These are phyloP conservation scores for Spilosoma lubricipeda DNA, from an alignment of 2,888 invertebrate genomes.

Conservation along the genomic window DNA sequence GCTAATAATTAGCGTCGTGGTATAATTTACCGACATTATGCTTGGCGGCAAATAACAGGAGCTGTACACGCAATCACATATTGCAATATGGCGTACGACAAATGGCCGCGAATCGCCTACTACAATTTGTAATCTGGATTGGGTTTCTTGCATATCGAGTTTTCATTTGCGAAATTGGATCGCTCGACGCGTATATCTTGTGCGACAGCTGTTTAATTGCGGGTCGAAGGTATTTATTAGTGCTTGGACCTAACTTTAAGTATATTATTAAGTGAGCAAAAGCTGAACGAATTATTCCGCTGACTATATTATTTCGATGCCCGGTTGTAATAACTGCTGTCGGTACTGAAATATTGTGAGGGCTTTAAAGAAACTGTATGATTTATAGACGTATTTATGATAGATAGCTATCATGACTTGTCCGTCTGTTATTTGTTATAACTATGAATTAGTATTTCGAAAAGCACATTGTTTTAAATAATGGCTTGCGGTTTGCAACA, in stretches of 20 bases:
- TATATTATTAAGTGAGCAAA: conserved; percentile 48
- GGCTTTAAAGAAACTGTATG: neutral
- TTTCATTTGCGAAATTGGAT: conserved; percentile 68
- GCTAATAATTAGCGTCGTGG: conserved; percentile 69
- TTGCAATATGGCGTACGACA: conserved; percentile 73
- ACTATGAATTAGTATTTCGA: neutral
- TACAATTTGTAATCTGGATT: conserved; percentile 75
- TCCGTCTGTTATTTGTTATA: neutral
- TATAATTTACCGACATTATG: conserved; percentile 81
- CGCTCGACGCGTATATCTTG: conserved; percentile 55
- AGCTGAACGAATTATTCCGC: conserved; percentile 31
- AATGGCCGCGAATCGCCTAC: conserved; percentile 68
- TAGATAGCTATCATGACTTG: neutral
- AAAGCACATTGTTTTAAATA: neutral
- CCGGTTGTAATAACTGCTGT: conserved; percentile 34
- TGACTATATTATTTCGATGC: conserved; percentile 41
- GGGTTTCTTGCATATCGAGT: conserved; percentile 76
- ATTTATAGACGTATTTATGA: neutral
- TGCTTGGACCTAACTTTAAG: conserved; percentile 39
- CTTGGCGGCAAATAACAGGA: conserved; percentile 77
- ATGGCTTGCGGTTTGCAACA: neutral
- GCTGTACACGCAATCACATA: conserved; percentile 72
- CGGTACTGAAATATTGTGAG: conserved; percentile 5
- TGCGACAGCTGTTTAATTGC: conserved; percentile 65
- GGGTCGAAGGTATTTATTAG: conserved; percentile 54